Conservation (phyloP, 2,113 vertebrate species). For the Cnemophilus loriae region DNA sequence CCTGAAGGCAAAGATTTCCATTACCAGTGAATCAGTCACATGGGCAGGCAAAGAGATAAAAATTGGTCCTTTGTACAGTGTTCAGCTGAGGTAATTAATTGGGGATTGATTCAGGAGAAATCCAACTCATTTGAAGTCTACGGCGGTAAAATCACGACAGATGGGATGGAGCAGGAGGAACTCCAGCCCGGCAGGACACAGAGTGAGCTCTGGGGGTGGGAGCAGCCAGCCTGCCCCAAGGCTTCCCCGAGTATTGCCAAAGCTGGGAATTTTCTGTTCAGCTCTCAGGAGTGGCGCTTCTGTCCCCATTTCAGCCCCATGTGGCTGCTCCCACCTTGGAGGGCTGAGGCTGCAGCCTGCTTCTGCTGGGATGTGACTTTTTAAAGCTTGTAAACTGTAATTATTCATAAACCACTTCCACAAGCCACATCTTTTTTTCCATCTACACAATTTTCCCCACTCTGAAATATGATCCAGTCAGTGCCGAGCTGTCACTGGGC, state of each 20-base stretch:
- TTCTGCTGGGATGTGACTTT: not conserved
- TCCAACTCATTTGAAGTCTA: not conserved
- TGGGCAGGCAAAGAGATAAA: not conserved
- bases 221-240: not conserved
- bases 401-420: not conserved
- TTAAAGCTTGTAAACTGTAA: not conserved
- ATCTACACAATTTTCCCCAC: not conserved
- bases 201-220: not conserved
- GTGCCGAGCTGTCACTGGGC: not conserved
- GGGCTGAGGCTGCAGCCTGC: not conserved
- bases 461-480: not conserved
- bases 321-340: not conserved
- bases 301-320: not conserved
- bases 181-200: not conserved
- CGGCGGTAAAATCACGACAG: not conserved
- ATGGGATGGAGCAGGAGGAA: not conserved
- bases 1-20: not conserved
- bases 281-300: not conserved
- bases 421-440: not conserved
- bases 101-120: slow-evolving; percentile 16
- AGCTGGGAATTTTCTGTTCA: not conserved
- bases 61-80: not conserved
- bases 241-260: not conserved
- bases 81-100: slow-evolving; percentile 23
- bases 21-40: not conserved